Conservation (phyloP, 30 jellyfish, hydroid and myxozoan species). For the Aurelia coerulea region DNA sequence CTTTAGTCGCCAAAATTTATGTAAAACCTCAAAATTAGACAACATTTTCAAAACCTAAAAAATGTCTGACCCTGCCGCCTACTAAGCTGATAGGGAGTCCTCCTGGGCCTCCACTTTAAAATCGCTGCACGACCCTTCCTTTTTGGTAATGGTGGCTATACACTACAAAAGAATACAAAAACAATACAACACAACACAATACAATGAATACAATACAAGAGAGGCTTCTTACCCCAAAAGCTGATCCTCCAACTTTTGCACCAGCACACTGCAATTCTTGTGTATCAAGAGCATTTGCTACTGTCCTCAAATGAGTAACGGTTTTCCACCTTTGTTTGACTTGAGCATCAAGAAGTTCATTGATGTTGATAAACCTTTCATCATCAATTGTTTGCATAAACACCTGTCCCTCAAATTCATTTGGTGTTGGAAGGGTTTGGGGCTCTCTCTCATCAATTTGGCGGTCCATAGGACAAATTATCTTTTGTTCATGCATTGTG, state of each 20-base stretch:
- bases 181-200: no score
- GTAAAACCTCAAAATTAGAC: no score
- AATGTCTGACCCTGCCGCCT: no score
- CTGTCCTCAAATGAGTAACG: constrained; percentile 13
- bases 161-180: no score
- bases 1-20: no score
- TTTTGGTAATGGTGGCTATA: no score
- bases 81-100: no score
- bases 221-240: constrained; percentile 23
- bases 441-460: constrained; percentile 19
- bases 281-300: constrained; percentile 12
- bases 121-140: no score
- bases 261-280: constrained; percentile 49
- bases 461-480: constrained; percentile 52
- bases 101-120: no score
- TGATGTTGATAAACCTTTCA: not conserved
- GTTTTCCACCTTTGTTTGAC: constrained; percentile 26
- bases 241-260: constrained; percentile 54
- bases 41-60: no score
- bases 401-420: constrained; percentile 45
- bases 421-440: constrained; percentile 38
- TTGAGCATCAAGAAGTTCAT: constrained; percentile 37
- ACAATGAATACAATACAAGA: no score
- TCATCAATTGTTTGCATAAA: not conserved
- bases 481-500: not conserved